Percentiles rank a stretch among this genome's conserved stretches.
These are phyloP conservation scores for Anguilla megastoma DNA, from an alignment of 2,797 vertebrate species.

Conservation along the genomic window DNA sequence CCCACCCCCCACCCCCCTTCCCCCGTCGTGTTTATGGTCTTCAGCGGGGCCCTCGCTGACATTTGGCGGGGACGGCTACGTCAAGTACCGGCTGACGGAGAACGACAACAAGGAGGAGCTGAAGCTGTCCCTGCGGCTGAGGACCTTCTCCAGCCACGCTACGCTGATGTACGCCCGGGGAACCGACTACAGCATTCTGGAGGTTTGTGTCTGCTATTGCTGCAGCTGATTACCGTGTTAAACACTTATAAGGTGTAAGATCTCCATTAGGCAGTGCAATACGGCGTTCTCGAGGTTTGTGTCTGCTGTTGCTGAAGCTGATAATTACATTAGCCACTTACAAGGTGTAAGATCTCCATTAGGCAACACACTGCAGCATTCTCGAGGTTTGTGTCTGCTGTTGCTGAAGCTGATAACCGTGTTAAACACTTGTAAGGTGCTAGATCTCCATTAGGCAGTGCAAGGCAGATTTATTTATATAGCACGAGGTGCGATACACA, in stretches of 20 bases:
- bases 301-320: neutral
- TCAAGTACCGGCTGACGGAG: conserved; percentile 90
- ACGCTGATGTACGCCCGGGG: conserved; percentile 95
- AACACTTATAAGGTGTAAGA: neutral
- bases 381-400: conserved; percentile 79
- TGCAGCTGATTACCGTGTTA: neutral
- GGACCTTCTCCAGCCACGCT: conserved; percentile 88
- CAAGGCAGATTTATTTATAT: conserved; percentile 70
- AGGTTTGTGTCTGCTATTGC: conserved; percentile 68
- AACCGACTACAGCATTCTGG: conserved; percentile 97
- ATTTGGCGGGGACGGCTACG: conserved; percentile 89
- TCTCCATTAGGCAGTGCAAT: conserved; percentile 46
- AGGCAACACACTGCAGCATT: conserved; percentile 79
- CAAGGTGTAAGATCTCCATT: neutral
- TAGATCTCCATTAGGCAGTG: neutral
- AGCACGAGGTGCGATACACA: no score
- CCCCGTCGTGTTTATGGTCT: conserved; percentile 32
- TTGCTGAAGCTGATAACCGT: neutral
- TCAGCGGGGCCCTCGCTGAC: conserved; percentile 83
- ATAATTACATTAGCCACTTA: neutral
- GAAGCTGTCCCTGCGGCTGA: conserved; percentile 87
- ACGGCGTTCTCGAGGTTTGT: conserved; percentile 93
- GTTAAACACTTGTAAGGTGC: neutral
- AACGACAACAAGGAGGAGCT: conserved; percentile 96
- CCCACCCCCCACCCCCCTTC: no score